Evolutionary conservation across 1,140 invertebrate species (phyloP), one percentile per base, ranked within the genome.

Genomic region (Monochamus saltuarius): DNA sequence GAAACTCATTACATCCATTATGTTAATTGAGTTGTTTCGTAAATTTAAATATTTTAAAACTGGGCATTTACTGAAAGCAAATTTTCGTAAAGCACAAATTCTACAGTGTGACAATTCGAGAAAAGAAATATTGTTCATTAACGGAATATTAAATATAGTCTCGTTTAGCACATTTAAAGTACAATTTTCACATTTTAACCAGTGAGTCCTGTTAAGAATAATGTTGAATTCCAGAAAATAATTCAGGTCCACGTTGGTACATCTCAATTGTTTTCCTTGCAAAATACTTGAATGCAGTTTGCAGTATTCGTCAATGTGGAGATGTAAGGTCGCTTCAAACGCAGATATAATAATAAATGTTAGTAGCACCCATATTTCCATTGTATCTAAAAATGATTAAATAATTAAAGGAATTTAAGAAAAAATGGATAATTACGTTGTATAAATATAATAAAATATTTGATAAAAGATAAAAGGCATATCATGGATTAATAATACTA

Each of bases 151-250:
- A 52, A 74, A 74, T 8, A 70, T 74, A 34, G 19, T 61, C 45
- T 69, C 65, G 36, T 73, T 64, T 16, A 74, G 60, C 1, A 57
- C 53, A 40, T 49, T 61, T 39, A 74, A 54, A 16, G 67, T 63
- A 61, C 73, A 74, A 22, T 67, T 67, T 1, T 57, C 42, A 56
- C 73, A 74, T 39, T 67, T 67, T 11, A 74, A 56, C 68, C 68
- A 69, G 17, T 67, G 66, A 11, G 66, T 70, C 52, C 62, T 61
- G 43, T 70, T 72, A 16, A 69, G 59, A 35, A 66, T 59, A 10
- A 66, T 36, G 37, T 59, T 43, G 37, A 64, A 65, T 29, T 68
- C 64, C 57, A 64, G 53, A 46, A 74, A 74, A 46, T 61, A 68
- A 7, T 55, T 54, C 0, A 59, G 36, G 4, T 69, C 64, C 11